Evolutionary conservation across 2,888 invertebrate species (phyloP), one percentile per base, ranked within the genome.

Genomic region (Machimus rusticus): DNA sequence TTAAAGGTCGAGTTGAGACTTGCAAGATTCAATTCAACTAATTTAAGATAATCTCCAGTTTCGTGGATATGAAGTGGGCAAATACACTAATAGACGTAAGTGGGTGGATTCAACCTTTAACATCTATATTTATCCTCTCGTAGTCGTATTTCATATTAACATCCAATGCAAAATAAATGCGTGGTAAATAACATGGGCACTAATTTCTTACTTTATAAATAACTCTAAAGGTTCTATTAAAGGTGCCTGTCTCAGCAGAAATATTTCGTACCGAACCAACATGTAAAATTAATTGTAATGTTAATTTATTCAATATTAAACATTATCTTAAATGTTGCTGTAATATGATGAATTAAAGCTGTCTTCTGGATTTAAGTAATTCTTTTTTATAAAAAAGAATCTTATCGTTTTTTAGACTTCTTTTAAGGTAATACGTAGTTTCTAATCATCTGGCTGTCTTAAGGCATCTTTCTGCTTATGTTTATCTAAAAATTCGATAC

Each of bases 401-500:
- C 43, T 43, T 14, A 43, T 14, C 3, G 0, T 14, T 16, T 46
- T 46, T 16, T 46, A 46, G 12, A 16, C 16, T 3, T 46, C 12
- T 46, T 5, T 5, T 46, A 46, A 46, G 43, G 16, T 46, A 46
- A 16, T 46, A 6, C 39, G 39, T 9, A 39, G 39, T n/a, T 51
- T 12, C 66, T 66, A 23, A 66, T 66, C 23, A 28, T 66, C 9
- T 28, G 23, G 12, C 19, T 28, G 66, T 66, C 66, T 66, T 23
- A 28, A 12, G 28, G 23, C 12, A 66, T 66, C 23, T 66, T 51
- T 66, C 9, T 12, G 23, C 66, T 23, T 66, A 28, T 23, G 19
- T 66, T 23, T 74, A 28, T 46, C 85, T 37, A 31, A 34, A 74
- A 85, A 31, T 85, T 74, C 5, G 85, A 43, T 85, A 82, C 74